Evolutionary conservation across 2,113 vertebrate genomes (phyloP).

Genomic region (Smithornis capensis): DNA sequence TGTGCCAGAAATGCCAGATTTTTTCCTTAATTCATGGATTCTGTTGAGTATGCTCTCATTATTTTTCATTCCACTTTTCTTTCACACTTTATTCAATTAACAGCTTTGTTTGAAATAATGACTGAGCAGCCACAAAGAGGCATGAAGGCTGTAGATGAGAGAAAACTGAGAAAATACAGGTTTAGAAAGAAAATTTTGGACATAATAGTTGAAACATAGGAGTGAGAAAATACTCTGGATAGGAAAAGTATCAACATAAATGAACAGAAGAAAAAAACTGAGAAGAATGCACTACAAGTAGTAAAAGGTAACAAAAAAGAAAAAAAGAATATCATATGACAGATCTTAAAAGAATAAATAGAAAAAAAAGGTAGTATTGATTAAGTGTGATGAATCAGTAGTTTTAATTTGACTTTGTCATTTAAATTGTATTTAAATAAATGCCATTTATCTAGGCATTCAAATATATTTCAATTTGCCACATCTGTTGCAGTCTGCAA

Average conservation of each 20-base stretch:
- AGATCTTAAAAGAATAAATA: not conserved
- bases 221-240: not conserved
- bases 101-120: not conserved
- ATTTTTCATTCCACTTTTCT: not conserved
- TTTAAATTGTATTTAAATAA: not conserved
- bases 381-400: not conserved
- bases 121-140: not conserved
- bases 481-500: not conserved
- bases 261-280: not conserved
- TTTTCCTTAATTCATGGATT: not conserved
- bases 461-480: not conserved
- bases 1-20: not conserved
- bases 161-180: not conserved
- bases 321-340: not conserved
- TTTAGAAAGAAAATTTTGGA: not conserved
- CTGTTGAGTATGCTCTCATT: not conserved
- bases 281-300: not conserved
- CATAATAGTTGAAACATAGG: not conserved
- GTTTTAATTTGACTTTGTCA: not conserved
- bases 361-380: not conserved
- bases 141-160: not conserved
- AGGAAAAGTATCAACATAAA: not conserved
- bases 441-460: not conserved
- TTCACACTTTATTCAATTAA: not conserved
- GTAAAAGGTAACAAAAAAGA: not conserved